These are phyloP conservation scores for Bicyclus anynana DNA, from an alignment of 1,140 invertebrate genomes.

Conservation along the genomic window DNA sequence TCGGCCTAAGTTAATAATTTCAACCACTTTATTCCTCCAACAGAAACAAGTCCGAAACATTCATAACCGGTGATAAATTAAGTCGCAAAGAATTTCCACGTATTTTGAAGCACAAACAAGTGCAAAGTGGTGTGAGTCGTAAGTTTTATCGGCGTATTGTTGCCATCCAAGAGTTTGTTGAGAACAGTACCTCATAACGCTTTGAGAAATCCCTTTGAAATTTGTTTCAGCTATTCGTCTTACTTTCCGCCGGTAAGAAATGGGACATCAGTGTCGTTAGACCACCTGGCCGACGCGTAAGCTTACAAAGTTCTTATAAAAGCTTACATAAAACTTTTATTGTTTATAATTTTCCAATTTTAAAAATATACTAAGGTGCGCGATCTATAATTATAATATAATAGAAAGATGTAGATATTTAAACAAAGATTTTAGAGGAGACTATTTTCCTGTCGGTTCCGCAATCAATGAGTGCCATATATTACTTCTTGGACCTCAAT, in stretches of 20 bases:
- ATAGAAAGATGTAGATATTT: too few relatives aligned
- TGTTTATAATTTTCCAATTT: too few relatives aligned
- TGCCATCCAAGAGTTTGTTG: constrained; percentile 35
- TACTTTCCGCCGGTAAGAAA: constrained; percentile 39
- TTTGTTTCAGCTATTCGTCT: constrained; percentile 64
- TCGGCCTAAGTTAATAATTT: too few relatives aligned
- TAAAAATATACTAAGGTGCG: too few relatives aligned
- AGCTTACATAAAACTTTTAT: too few relatives aligned
- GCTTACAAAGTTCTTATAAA: too few relatives aligned
- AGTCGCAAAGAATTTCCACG: constrained; percentile 15
- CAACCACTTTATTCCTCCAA: neutral
- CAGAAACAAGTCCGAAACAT: neutral
- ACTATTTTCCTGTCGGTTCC: too few relatives aligned
- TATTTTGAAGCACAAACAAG: constrained; percentile 44
- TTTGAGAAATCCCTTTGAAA: constrained; percentile 45
- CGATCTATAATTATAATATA: too few relatives aligned
- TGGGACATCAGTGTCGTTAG: constrained; percentile 30
- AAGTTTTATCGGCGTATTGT: constrained; percentile 69
- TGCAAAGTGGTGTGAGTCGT: constrained; percentile 42
- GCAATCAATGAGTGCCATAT: too few relatives aligned
- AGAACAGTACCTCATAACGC: constrained; percentile 59
- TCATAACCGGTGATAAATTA: constrained; percentile 2
- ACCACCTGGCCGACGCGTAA: constrained; percentile 44
- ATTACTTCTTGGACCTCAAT: too few relatives aligned
- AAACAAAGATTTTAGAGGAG: too few relatives aligned